phyloP scores from a whole-genome alignment of 2,797 vertebrate species.

The Hippopotamyrus pictus region DNA sequence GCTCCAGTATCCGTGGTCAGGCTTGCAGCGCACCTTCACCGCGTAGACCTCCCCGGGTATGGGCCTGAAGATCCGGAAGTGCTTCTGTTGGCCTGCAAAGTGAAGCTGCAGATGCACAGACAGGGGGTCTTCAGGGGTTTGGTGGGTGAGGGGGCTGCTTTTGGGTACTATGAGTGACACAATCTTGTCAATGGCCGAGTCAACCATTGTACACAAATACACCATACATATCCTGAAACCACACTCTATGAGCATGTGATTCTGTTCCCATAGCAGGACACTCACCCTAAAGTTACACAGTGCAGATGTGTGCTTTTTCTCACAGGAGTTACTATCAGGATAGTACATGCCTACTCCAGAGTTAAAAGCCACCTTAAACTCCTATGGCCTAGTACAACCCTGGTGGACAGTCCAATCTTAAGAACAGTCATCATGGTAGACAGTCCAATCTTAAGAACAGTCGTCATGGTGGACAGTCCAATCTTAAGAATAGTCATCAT shows the following conservation, averaged over 20 bases:
- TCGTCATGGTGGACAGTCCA: neutral
- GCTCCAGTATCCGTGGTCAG: slow-evolving; percentile 77
- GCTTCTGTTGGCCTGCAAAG: slow-evolving; percentile 55
- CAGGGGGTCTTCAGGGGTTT: neutral
- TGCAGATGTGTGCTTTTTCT: neutral
- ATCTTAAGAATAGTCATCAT: neutral
- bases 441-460: neutral
- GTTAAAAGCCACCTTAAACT: neutral
- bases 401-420: neutral
- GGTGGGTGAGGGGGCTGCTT: neutral
- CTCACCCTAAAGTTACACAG: neutral
- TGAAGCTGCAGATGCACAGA: slow-evolving; percentile 50
- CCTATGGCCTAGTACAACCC: neutral
- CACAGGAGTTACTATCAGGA: neutral
- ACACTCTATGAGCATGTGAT: neutral
- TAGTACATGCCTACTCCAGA: neutral
- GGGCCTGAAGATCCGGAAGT: slow-evolving; percentile 63
- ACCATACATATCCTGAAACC: neutral
- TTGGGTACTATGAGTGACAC: neutral
- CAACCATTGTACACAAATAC: neutral
- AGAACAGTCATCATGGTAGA: neutral
- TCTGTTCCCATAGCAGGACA: neutral
- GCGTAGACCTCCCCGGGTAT: slow-evolving; percentile 60
- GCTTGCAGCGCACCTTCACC: slow-evolving; percentile 71
- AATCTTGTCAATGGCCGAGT: neutral